Evolutionary conservation across 2,888 invertebrate genomes (phyloP).

Genomic region (Parnassius mnemosyne): DNA sequence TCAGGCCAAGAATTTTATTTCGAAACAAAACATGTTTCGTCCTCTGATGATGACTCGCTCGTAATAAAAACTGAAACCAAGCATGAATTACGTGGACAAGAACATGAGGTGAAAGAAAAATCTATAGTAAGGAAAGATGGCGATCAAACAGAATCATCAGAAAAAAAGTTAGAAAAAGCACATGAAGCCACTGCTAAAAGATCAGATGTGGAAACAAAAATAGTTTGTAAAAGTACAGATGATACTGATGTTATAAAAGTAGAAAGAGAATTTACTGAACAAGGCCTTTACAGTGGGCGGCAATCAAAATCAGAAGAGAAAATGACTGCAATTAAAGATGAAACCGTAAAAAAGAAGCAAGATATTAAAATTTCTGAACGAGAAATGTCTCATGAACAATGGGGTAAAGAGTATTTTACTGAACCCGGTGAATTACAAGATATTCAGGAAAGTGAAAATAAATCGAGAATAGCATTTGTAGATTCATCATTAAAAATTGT

Average conservation of each 20-base stretch:
- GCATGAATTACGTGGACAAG: conserved; percentile 70
- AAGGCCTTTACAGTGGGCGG: conserved; percentile 70
- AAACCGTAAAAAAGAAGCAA: conserved; percentile 69
- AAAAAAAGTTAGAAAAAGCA: conserved; percentile 76
- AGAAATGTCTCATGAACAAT: conserved; percentile 75
- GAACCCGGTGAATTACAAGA: conserved; percentile 72
- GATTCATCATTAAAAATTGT: conserved; percentile 68
- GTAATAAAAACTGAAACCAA: conserved; percentile 73
- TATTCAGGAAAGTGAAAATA: conserved; percentile 69
- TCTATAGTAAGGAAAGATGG: conserved; percentile 68
- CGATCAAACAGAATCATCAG: conserved; percentile 73
- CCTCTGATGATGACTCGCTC: conserved; percentile 73
- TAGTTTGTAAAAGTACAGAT: conserved; percentile 66
- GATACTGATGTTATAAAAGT: conserved; percentile 66
- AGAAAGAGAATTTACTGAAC: conserved; percentile 68
- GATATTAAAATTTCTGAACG: conserved; percentile 77
- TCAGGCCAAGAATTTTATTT: conserved; percentile 73
- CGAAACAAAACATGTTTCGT: conserved; percentile 73
- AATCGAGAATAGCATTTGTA: conserved; percentile 64
- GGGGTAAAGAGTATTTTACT: conserved; percentile 78
- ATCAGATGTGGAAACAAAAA: conserved; percentile 72
- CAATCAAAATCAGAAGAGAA: conserved; percentile 74
- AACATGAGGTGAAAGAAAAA: conserved; percentile 75
- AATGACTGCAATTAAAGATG: conserved; percentile 75
- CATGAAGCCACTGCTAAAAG: conserved; percentile 75